A percentile compares a stretch with the other conserved stretches of the same genome.
Evolutionary conservation across 2,113 vertebrate species (phyloP).

Genomic region (Clarias gariepinus): DNA sequence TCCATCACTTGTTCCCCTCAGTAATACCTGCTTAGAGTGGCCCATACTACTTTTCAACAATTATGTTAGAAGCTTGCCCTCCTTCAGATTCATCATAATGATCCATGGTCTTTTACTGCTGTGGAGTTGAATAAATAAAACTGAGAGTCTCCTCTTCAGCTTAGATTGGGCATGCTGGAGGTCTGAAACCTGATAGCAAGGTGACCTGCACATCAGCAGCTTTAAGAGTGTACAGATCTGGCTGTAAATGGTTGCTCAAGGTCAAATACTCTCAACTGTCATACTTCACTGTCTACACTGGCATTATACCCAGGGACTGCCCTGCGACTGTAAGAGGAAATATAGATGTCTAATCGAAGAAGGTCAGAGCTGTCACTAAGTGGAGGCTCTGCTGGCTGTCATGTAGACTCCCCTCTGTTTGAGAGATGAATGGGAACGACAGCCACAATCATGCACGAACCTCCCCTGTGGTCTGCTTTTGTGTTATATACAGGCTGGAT

Average conservation of each 20-base stretch:
- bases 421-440: slow-evolving; percentile 48
- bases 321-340: slow-evolving; percentile 38
- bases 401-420: slow-evolving; percentile 41
- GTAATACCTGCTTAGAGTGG: neutral
- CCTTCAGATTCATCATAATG: neutral
- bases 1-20: neutral
- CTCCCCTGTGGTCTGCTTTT: slow-evolving; percentile 20
- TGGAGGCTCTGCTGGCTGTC: slow-evolving; percentile 53
- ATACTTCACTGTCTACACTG: slow-evolving; percentile 57
- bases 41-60: neutral
- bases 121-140: slow-evolving; percentile 34
- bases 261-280: slow-evolving; percentile 53
- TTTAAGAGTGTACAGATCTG: slow-evolving; percentile 30
- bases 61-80: neutral
- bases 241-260: slow-evolving; percentile 50
- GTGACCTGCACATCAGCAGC: slow-evolving; percentile 47
- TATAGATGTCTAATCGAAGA: slow-evolving; percentile 53
- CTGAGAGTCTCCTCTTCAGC: slow-evolving; percentile 17
- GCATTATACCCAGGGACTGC: slow-evolving; percentile 45
- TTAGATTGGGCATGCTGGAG: slow-evolving; percentile 39
- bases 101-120: neutral
- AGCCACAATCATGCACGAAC: slow-evolving; percentile 46
- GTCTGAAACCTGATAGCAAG: slow-evolving; percentile 54
- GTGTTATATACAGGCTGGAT: slow-evolving; percentile 43
- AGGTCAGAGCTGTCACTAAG: slow-evolving; percentile 56